Base-by-base conservation (phyloP, 2,113 vertebrate genomes). In the Macroglossus sobrinus region DNA sequence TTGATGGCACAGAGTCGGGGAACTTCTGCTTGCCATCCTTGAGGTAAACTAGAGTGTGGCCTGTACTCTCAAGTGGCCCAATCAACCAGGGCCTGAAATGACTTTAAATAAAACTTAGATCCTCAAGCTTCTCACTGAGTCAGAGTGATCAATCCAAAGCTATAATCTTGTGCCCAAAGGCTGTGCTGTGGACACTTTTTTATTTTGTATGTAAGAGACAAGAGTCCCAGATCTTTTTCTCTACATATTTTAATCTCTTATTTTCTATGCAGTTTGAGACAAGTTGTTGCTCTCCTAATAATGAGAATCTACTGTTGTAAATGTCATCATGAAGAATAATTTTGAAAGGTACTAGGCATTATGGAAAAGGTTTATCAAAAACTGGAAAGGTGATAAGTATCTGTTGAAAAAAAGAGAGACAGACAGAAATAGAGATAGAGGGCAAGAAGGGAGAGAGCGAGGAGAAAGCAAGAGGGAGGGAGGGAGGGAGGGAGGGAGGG, bases 281-380 rank as follows among this genome's bases (percentile, higher is more conserved):
- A 55, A 72, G 18, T 22, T 55, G 26, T 76, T 66, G 12, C 38
- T 75, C 18, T 76, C 30, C 19, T 74, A 55, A 72, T 24, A 40
- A 7, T n/a, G n/a, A 24, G 68, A 88, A 61, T 22, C 28, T 28
- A 47, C 19, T 50, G 45, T 66, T 63, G 1, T 57, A 71, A 79
- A 68, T 66, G 40, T 82, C 68, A 85, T 40, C 30, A 12, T 47
- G 64, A 82, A 93, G 79, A 85, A 92, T 55, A 92, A 79, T 72
- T 86, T 72, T 86, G 61, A 84, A 85, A 88, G 75, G 76, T n/a
- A 40, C 71, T 50, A 96, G 71, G 75, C 75, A 81, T 75, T 89
- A 66, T 24, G 35, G 79, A 68, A 82, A 92, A 4, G 7, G 28
- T 74, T 97, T 94, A 74, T 94, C 86, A 74, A 50, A 14, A 87